phyloP scores from a whole-genome alignment of 2,113 vertebrate species.

The Psittacara wagleri region DNA sequence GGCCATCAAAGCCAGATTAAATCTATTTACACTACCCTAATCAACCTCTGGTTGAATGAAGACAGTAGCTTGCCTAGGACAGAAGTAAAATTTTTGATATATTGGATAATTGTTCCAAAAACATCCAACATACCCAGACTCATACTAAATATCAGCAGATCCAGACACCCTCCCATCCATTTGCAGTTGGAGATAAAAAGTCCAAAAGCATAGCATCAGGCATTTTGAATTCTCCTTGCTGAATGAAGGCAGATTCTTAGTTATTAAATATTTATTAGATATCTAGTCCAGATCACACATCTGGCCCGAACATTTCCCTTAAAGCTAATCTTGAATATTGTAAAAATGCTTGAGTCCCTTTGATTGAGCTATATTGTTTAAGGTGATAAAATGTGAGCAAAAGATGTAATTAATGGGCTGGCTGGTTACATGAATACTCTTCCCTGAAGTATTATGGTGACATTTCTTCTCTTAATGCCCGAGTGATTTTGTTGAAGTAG shows the following conservation, averaged over 20 bases:
- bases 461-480: constrained; percentile 27
- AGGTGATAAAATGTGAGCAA: background rate
- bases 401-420: constrained; percentile 19
- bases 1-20: background rate
- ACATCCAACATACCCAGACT: background rate
- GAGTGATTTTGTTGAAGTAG: background rate
- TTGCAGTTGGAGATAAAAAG: background rate
- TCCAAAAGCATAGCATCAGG: background rate
- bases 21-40: background rate
- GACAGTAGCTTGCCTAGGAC: background rate
- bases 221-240: background rate
- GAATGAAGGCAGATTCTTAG: background rate
- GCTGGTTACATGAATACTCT: constrained; percentile 15
- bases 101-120: background rate
- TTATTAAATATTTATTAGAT: background rate
- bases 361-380: background rate
- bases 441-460: background rate
- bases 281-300: background rate
- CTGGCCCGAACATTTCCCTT: background rate
- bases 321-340: background rate
- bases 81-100: background rate
- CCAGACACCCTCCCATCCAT: background rate
- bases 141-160: background rate
- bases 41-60: background rate
- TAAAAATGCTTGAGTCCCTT: background rate